Evolutionary conservation across 2,113 vertebrate species (phyloP).

Genomic region (Cochlearius cochlearius): DNA sequence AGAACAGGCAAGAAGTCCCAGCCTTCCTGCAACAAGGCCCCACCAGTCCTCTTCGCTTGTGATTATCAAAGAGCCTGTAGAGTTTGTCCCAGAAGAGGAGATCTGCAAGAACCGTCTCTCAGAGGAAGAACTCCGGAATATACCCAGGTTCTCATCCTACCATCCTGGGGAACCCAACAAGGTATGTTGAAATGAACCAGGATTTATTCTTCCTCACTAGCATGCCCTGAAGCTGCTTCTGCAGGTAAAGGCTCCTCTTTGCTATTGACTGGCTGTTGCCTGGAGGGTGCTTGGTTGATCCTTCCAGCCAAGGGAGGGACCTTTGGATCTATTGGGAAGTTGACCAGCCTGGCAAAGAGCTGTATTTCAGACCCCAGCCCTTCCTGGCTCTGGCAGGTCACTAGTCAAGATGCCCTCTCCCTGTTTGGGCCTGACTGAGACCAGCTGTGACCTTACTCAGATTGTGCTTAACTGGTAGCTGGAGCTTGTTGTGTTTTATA

Average conservation of each 20-base stretch:
- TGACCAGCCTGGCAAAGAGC: not conserved
- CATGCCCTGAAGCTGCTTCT: not conserved
- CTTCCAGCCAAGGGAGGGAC: not conserved
- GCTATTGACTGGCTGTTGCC: not conserved
- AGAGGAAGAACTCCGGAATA: slow-evolving; percentile 80
- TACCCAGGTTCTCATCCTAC: slow-evolving; percentile 88
- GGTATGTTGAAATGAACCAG: slow-evolving; percentile 67
- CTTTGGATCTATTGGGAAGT: not conserved
- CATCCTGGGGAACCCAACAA: slow-evolving; percentile 83
- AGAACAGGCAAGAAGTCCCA: slow-evolving; percentile 35
- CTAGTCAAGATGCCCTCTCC: not conserved
- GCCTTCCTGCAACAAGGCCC: slow-evolving; percentile 68
- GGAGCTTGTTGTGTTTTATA: not conserved
- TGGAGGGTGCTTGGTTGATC: not conserved
- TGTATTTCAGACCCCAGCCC: not conserved
- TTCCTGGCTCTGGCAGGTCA: not conserved
- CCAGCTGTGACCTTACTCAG: not conserved
- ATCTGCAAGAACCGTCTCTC: slow-evolving; percentile 84
- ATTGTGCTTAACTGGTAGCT: not conserved
- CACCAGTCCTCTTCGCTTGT: slow-evolving; percentile 48
- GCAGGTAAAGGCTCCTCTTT: not conserved
- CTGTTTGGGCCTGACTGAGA: not conserved
- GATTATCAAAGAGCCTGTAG: slow-evolving; percentile 79
- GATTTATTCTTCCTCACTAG: not conserved
- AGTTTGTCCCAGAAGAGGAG: slow-evolving; percentile 83